Conservation (phyloP, 1,140 invertebrate species). For the Cephus cinctus region DNA sequence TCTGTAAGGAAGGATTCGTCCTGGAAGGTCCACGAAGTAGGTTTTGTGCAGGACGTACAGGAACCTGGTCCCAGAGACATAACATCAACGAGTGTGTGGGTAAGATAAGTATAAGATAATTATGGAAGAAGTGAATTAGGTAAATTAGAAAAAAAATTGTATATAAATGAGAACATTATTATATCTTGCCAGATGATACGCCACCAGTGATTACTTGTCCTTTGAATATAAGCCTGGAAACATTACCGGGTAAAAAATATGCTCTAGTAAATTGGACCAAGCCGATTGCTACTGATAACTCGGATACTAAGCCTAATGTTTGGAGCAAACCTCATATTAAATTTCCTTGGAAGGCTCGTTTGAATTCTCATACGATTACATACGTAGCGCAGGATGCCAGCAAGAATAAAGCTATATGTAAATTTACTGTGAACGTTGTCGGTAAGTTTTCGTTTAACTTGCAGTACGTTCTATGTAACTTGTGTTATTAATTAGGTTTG, state of each 20-base stretch:
- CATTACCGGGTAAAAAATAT: conserved; percentile 55
- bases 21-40: conserved; percentile 53
- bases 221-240: conserved; percentile 46
- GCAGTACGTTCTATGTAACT: not conserved
- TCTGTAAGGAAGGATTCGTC: conserved; percentile 60
- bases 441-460: conserved; percentile 39
- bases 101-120: conserved; percentile 35
- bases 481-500: conserved; percentile 5
- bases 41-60: conserved; percentile 52
- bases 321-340: conserved; percentile 39
- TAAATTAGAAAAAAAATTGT: not conserved
- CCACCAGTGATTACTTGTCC: conserved; percentile 60
- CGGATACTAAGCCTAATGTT: conserved; percentile 18
- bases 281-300: conserved; percentile 48
- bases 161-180: too few relatives aligned
- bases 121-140: not conserved
- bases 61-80: conserved; percentile 53
- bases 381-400: conserved; percentile 59
- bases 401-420: conserved; percentile 58
- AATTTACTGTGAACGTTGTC: conserved; percentile 55
- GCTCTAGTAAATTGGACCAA: conserved; percentile 57
- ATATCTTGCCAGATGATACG: conserved; percentile 51
- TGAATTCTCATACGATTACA: conserved; percentile 54
- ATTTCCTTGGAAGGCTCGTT: conserved; percentile 43
- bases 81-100: conserved; percentile 54